phyloP scores from a whole-genome alignment of 2,113 vertebrate species.

The Zeus faber region DNA sequence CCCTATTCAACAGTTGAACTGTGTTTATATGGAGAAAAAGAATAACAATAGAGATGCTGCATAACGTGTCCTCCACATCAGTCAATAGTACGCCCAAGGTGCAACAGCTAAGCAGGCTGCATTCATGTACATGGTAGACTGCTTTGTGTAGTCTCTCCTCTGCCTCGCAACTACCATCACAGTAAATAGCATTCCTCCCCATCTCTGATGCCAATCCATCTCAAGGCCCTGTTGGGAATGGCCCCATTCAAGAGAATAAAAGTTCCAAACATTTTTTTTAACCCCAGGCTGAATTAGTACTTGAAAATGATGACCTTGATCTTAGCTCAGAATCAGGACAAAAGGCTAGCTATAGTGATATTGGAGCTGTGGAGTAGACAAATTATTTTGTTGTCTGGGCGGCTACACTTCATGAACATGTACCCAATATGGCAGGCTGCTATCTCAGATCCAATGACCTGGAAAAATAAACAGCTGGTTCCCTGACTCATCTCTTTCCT shows the following conservation, averaged over 20 bases:
- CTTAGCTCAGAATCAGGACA: no score
- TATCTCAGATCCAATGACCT: no score
- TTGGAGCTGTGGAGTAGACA: no score
- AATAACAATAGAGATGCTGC: constrained; percentile 29
- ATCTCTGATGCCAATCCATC: constrained; percentile 39
- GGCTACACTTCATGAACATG: no score
- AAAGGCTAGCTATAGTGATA: no score
- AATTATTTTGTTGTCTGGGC: no score
- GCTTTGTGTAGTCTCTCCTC: constrained; percentile 26
- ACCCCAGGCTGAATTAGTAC: constrained; percentile 28
- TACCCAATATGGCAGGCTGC: no score
- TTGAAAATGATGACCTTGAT: no score
- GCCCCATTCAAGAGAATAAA: constrained; percentile 34
- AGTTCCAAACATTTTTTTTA: constrained; percentile 17
- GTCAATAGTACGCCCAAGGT: constrained; percentile 50
- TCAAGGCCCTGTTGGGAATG: constrained; percentile 39
- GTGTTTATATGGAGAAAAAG: constrained; percentile 23
- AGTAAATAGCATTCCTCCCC: constrained; percentile 26
- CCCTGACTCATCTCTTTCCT: no score
- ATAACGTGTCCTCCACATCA: constrained; percentile 46
- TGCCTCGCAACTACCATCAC: constrained; percentile 30
- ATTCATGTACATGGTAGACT: constrained; percentile 41
- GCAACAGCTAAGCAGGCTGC: constrained; percentile 39
- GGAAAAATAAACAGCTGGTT: no score
- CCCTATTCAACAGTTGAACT: constrained; percentile 26